phyloP scores from a whole-genome alignment of 1,140 invertebrate species.

The Drosophila murphyi region DNA sequence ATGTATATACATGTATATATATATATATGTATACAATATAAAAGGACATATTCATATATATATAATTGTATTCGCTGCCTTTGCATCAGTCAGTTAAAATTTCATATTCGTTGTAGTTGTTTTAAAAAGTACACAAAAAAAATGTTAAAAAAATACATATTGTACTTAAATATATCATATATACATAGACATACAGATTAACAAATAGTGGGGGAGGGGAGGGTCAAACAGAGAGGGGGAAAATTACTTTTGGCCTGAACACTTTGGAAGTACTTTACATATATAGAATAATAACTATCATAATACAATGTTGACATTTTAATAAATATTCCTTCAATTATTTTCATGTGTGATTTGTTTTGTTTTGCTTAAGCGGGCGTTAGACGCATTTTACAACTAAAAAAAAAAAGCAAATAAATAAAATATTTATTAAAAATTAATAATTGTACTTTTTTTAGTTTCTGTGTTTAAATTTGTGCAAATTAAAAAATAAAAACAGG shows the following conservation, averaged over 20 bases:
- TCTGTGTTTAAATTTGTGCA: slow-evolving; percentile 53
- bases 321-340: slow-evolving; percentile 1
- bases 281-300: slow-evolving; percentile 49
- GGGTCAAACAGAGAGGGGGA: slow-evolving; percentile 5
- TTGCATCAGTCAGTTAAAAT: slow-evolving; percentile 70
- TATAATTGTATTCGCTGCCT: slow-evolving; percentile 66
- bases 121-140: slow-evolving; percentile 18
- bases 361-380: slow-evolving; percentile 33
- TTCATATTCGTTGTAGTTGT: slow-evolving; percentile 66
- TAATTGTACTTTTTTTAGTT: slow-evolving; percentile 76
- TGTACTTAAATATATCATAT: slow-evolving; percentile 11
- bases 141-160: slow-evolving; percentile 6
- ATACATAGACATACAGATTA: slow-evolving; percentile 13
- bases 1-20: slow-evolving; percentile 49
- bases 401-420: slow-evolving; percentile 43
- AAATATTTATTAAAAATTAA: slow-evolving; percentile 37
- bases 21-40: slow-evolving; percentile 40
- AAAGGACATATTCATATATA: slow-evolving; percentile 31
- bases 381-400: slow-evolving; percentile 45
- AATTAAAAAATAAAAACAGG: slow-evolving; percentile 37
- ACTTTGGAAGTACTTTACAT: slow-evolving; percentile 71
- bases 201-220: slow-evolving; percentile 23
- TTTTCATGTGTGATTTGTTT: slow-evolving; percentile 43
- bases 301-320: slow-evolving; percentile 61
- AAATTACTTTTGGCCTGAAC: slow-evolving; percentile 77